phyloP scores from a whole-genome alignment of 1,140 invertebrate species.

The Trichonephila clavata region DNA sequence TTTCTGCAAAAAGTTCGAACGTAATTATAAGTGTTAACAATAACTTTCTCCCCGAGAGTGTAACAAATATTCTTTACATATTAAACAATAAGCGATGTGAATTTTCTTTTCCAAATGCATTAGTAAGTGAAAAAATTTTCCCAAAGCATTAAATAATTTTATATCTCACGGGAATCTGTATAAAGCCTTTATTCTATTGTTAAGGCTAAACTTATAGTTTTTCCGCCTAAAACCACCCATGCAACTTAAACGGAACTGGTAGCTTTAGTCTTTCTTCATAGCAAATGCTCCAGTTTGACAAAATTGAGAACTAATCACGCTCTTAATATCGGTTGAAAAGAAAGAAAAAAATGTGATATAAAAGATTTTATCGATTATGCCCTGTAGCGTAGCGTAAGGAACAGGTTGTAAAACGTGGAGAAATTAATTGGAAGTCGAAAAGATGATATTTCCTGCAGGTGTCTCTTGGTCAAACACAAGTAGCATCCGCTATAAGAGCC shows the following conservation, averaged over 20 bases:
- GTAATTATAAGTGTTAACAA: too few relatives aligned
- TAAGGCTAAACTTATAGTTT: neutral
- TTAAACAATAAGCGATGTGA: too few relatives aligned
- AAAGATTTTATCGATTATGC: constrained; percentile 55
- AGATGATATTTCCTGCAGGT: constrained; percentile 73
- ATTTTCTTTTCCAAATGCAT: neutral
- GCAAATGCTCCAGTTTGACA: constrained; percentile 1
- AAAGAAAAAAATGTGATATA: constrained; percentile 3
- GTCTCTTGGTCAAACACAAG: constrained; percentile 40
- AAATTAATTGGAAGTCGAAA: constrained; percentile 62
- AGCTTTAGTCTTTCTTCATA: neutral
- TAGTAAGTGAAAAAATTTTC: neutral
- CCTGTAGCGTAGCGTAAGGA: neutral
- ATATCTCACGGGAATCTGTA: too few relatives aligned
- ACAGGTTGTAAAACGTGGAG: neutral
- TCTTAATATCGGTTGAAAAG: neutral
- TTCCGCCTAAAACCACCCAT: neutral
- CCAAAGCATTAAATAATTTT: too few relatives aligned
- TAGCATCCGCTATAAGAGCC: constrained; percentile 53
- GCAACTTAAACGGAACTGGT: neutral
- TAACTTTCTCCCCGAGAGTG: too few relatives aligned
- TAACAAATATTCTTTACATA: too few relatives aligned
- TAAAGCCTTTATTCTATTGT: neutral
- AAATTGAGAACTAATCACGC: neutral
- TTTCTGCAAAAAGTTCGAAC: too few relatives aligned